These are phyloP conservation scores for Otus scops DNA, from an alignment of 2,797 vertebrate genomes.

Conservation along the genomic window DNA sequence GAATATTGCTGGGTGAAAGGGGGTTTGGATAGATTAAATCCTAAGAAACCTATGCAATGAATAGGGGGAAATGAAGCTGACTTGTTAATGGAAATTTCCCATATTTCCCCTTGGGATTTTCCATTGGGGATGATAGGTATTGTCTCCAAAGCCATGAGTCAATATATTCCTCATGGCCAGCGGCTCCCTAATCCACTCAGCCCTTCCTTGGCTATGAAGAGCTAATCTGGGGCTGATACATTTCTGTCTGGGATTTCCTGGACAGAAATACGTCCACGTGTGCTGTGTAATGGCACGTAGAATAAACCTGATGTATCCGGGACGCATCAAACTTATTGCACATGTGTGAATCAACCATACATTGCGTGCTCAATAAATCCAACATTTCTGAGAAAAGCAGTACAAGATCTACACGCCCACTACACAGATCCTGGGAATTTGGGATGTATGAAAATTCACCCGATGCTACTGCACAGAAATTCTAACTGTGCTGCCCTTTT, in stretches of 20 bases:
- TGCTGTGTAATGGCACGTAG: background rate
- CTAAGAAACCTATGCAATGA: background rate
- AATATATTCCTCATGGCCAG: background rate
- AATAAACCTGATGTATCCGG: background rate
- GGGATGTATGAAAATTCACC: background rate
- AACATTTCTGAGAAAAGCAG: accelerated
- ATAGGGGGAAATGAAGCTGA: background rate
- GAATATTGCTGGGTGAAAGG: background rate
- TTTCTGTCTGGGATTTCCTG: background rate
- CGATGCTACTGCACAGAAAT: background rate
- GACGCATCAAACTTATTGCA: background rate
- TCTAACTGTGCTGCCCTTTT: background rate
- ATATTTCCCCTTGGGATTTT: background rate
- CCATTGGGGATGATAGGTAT: background rate
- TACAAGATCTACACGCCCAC: background rate
- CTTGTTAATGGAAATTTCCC: background rate
- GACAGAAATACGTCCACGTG: background rate
- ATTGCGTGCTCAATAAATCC: accelerated
- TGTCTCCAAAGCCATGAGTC: background rate
- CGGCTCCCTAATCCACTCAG: background rate
- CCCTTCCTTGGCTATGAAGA: background rate
- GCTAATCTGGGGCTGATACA: background rate
- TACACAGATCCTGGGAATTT: background rate
- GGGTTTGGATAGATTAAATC: background rate
- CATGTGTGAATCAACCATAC: background rate